Evolutionary conservation across 1,140 invertebrate species (phyloP).

Genomic region (Panagrolaimus sp.): DNA sequence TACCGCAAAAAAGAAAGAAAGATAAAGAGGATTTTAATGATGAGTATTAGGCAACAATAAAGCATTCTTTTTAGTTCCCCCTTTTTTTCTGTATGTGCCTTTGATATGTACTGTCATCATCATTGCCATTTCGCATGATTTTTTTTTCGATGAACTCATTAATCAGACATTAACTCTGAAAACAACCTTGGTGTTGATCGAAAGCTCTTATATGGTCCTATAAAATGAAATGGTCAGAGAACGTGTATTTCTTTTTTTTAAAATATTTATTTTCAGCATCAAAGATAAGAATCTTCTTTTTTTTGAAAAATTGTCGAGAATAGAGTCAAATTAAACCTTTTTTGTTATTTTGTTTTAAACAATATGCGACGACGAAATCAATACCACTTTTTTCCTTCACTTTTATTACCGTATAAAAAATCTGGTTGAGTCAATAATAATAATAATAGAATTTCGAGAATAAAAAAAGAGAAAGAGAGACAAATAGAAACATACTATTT

Average conservation of each 20-base stretch:
- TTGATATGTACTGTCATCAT: neutral
- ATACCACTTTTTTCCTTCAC: too few species aligned
- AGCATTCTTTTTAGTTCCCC: too few species aligned
- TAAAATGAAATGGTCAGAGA: neutral
- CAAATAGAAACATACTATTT: too few species aligned
- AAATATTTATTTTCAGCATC: neutral
- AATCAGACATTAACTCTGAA: neutral
- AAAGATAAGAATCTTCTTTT: neutral
- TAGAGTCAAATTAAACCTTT: neutral
- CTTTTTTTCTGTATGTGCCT: too few species aligned
- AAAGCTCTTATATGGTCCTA: neutral
- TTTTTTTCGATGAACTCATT: constrained; percentile 15
- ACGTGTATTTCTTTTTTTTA: neutral
- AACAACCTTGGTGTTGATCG: constrained; percentile 14
- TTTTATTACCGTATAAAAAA: too few species aligned
- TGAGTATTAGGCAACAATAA: neutral
- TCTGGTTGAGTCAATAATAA: too few species aligned
- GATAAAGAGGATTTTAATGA: neutral
- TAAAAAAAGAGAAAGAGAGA: too few species aligned
- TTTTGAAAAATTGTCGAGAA: neutral
- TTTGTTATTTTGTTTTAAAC: neutral
- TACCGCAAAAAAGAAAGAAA: neutral
- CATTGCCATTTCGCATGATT: neutral
- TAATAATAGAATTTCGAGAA: too few species aligned
- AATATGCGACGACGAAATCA: neutral